These are phyloP conservation scores for Pedionomus torquatus DNA, from an alignment of 2,113 vertebrate species.

Conservation along the genomic window DNA sequence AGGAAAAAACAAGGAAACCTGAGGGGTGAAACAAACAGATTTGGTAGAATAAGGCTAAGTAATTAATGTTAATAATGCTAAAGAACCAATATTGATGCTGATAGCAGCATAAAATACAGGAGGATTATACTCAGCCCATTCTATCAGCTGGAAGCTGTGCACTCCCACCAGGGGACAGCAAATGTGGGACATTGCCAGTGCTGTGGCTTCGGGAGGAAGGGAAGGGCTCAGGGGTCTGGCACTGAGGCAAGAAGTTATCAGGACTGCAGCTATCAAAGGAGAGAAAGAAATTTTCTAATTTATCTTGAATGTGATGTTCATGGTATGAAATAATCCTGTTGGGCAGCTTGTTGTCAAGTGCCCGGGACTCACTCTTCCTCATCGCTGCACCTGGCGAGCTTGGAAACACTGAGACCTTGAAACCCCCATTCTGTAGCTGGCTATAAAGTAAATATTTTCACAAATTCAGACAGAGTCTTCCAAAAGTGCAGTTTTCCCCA, in stretches of 20 bases:
- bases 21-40: background rate
- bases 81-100: background rate
- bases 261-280: background rate
- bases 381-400: background rate
- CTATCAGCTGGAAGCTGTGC: background rate
- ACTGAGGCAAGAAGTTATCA: background rate
- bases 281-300: background rate
- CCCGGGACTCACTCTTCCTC: background rate
- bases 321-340: background rate
- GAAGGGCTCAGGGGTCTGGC: background rate
- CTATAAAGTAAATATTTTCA: background rate
- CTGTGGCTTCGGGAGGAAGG: background rate
- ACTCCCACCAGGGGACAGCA: background rate
- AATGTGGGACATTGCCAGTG: background rate
- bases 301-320: background rate
- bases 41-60: background rate
- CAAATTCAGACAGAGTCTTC: background rate
- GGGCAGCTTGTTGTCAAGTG: background rate
- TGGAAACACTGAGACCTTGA: background rate
- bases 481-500: background rate
- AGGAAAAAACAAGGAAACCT: background rate
- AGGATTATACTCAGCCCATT: background rate
- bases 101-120: background rate
- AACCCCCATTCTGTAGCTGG: background rate
- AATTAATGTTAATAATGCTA: background rate